Conservation (phyloP, 2,113 vertebrate genomes). For the Psammodynastes pulverulentus region DNA sequence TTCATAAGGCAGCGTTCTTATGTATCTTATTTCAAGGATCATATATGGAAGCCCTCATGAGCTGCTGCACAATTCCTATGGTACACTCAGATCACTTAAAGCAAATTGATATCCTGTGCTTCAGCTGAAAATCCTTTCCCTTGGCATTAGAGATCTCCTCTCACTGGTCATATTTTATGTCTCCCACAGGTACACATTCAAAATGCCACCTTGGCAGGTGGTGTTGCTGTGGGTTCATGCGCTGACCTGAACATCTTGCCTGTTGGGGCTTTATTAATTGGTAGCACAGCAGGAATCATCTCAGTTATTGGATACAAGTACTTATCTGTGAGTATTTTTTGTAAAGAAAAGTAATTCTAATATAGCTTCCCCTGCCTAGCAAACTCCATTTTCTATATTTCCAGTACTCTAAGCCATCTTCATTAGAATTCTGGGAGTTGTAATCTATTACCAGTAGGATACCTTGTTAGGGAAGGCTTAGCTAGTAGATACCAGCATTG, state of each 20-base stretch:
- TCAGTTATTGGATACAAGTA: constrained; percentile 88
- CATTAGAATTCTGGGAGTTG: not conserved
- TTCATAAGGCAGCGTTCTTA: not conserved
- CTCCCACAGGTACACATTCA: constrained; percentile 87
- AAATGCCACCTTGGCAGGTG: constrained; percentile 93
- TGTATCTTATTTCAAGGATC: not conserved
- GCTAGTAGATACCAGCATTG: not conserved
- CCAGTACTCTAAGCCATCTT: too few relatives aligned
- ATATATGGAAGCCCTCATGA: not conserved
- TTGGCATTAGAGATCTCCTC: not conserved
- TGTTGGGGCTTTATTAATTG: constrained; percentile 83
- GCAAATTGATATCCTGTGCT: not conserved
- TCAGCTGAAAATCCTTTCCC: not conserved
- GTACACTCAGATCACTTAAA: not conserved
- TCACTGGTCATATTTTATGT: not conserved
- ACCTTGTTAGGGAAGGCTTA: not conserved
- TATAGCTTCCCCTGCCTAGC: not conserved
- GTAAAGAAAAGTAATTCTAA: not conserved
- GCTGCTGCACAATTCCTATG: not conserved
- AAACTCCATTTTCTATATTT: not conserved
- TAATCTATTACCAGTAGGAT: not conserved
- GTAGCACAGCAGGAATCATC: constrained; percentile 79
- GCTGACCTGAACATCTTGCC: constrained; percentile 83
- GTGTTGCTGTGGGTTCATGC: constrained; percentile 93
- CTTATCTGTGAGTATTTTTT: constrained; percentile 76